phyloP scores from a whole-genome alignment of 2,113 vertebrate genomes.

The Xenus cinereus region DNA sequence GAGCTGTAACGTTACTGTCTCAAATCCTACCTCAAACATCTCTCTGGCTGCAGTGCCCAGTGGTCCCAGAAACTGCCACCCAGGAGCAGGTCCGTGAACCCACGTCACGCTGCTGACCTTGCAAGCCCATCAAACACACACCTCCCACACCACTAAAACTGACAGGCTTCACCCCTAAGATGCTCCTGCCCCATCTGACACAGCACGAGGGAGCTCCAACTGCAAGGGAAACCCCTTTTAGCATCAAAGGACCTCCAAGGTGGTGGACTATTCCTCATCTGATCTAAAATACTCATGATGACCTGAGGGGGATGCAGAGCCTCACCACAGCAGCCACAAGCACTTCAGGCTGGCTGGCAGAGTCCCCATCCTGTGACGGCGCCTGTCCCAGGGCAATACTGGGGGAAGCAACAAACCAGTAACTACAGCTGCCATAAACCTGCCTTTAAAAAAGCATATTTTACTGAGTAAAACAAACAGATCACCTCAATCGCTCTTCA shows the following conservation, averaged over 20 bases:
- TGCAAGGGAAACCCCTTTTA: neutral
- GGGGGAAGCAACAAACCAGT: neutral
- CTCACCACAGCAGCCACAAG: neutral
- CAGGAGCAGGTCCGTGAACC: neutral
- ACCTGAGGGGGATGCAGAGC: neutral
- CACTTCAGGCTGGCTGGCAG: neutral
- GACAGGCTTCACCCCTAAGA: neutral
- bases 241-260: neutral
- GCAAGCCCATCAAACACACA: neutral
- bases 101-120: neutral
- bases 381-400: neutral
- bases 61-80: neutral
- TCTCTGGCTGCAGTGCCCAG: neutral
- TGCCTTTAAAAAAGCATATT: neutral
- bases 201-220: neutral
- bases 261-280: neutral
- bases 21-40: neutral
- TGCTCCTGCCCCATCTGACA: neutral
- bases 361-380: rapidly evolving
- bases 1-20: neutral
- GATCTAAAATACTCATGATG: neutral
- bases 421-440: neutral
- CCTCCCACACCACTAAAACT: neutral
- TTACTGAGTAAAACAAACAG: neutral
- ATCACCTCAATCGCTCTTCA: neutral